Evolutionary conservation across 2,888 invertebrate species (phyloP).

Genomic region (Drosophila atripex): DNA sequence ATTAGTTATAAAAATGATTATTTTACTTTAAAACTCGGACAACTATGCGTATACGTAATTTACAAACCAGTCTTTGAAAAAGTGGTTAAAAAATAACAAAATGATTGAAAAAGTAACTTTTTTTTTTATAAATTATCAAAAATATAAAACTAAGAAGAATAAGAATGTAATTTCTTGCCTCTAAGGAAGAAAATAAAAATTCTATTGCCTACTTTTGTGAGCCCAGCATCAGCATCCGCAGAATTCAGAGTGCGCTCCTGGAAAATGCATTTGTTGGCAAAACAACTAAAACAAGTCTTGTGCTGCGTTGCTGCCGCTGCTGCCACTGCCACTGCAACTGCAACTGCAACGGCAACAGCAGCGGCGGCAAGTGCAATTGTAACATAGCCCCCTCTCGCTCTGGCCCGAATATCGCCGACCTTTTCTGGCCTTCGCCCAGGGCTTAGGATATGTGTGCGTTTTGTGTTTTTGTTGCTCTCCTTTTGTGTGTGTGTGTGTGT

Average conservation of each 20-base stretch:
- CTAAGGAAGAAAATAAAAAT: not conserved
- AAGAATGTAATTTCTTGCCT: not conserved
- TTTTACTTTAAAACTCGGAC: no score
- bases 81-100: not conserved
- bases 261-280: constrained; percentile 76
- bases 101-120: no score
- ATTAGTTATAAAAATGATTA: no score
- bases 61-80: not conserved
- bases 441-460: constrained; percentile 40
- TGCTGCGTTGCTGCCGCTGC: constrained; percentile 22
- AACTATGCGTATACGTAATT: not conserved
- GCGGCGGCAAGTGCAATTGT: constrained; percentile 13
- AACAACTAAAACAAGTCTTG: constrained; percentile 63
- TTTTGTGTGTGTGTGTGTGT: constrained; percentile 8
- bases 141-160: no score
- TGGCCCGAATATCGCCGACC: constrained; percentile 18
- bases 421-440: constrained; percentile 24
- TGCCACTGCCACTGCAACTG: constrained; percentile 13
- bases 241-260: constrained; percentile 54
- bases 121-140: no score
- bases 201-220: constrained; percentile 22
- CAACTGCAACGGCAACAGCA: constrained; percentile 26
- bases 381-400: constrained; percentile 29
- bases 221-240: not conserved
- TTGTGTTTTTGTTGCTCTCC: constrained; percentile 16